Percentiles rank a stretch among this genome's conserved stretches.
Evolutionary conservation across 2,113 vertebrate genomes (phyloP).

Genomic region (Charadrius vociferus): DNA sequence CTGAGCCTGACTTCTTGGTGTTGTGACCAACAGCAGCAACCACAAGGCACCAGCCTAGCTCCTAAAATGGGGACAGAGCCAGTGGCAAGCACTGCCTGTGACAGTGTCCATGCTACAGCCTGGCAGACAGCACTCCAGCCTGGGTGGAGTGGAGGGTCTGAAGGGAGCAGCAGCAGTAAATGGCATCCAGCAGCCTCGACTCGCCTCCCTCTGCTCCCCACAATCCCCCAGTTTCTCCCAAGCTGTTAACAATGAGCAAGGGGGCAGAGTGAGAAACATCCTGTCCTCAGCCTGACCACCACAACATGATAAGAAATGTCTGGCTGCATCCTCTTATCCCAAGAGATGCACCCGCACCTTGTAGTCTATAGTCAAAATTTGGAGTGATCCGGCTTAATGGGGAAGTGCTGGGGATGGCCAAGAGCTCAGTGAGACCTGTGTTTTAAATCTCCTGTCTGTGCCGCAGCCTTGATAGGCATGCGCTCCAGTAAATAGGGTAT

Average conservation of each 20-base stretch:
- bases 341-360: neutral
- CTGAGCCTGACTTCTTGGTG: neutral
- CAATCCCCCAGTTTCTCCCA: neutral
- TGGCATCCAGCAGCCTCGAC: too few relatives aligned
- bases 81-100: accelerated
- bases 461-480: neutral
- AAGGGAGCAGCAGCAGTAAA: neutral
- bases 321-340: neutral
- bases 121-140: neutral
- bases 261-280: neutral
- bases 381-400: neutral
- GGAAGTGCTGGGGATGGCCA: neutral
- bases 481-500: neutral
- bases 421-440: neutral
- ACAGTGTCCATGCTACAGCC: neutral
- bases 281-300: neutral
- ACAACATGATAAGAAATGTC: accelerated
- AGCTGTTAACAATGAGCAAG: neutral
- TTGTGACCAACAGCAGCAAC: neutral
- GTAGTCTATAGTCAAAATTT: neutral
- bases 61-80: too few relatives aligned
- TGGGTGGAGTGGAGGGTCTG: neutral
- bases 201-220: neutral
- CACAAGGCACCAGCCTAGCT: neutral
- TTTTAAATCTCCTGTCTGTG: neutral